phyloP scores from a whole-genome alignment of 1,140 invertebrate genomes.

The Calliopsis andreniformis region DNA sequence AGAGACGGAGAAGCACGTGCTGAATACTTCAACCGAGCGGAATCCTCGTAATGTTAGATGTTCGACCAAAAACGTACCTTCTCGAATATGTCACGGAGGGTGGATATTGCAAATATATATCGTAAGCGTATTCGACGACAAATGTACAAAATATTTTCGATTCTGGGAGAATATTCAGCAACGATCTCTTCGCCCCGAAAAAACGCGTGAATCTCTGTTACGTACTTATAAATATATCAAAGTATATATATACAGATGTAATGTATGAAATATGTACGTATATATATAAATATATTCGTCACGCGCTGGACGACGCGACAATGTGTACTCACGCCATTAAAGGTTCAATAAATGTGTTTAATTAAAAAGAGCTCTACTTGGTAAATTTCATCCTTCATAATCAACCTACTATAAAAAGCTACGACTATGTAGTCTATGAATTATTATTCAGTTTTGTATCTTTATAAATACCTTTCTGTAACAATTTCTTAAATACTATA shows the following conservation, averaged over 20 bases:
- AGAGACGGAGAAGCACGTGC: conserved; percentile 8
- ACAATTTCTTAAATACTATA: no score
- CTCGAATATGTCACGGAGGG: no score
- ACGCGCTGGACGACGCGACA: conserved; percentile 64
- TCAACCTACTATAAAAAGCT: no score
- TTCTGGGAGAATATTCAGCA: conserved; percentile 1
- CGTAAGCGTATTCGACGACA: no score
- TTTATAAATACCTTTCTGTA: no score
- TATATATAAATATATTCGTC: conserved; percentile 62
- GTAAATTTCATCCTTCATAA: not conserved
- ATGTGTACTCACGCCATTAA: conserved; percentile 57
- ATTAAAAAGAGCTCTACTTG: conserved; percentile 46
- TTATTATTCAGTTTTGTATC: no score
- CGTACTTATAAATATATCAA: conserved; percentile 38
- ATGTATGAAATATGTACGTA: conserved; percentile 39
- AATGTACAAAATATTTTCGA: no score
- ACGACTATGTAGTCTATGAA: no score
- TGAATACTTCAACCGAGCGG: not conserved
- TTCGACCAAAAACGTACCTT: no score
- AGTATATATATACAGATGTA: conserved; percentile 39
- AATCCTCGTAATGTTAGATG: no score
- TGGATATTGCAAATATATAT: no score
- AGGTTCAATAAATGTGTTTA: conserved; percentile 68
- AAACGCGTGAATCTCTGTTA: conserved; percentile 33
- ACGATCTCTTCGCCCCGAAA: conserved; percentile 5